Evolutionary conservation across 2,113 vertebrate genomes (phyloP).

Genomic region (Panthera uncia): DNA sequence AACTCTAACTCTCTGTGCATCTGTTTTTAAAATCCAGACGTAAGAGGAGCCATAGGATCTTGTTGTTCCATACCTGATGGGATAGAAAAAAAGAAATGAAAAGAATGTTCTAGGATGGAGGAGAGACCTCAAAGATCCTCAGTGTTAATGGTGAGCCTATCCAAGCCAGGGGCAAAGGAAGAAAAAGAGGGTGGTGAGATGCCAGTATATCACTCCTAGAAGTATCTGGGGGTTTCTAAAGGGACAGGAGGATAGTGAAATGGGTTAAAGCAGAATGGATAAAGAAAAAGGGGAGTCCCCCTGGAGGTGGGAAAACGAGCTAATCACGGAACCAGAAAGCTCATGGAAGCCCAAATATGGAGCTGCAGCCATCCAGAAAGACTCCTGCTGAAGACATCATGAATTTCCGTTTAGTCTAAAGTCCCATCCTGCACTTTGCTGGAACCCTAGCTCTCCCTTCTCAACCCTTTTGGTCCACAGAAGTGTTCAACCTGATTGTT

Average conservation of each 20-base stretch:
- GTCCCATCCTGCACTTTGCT: not conserved
- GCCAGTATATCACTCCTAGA: rapidly evolving
- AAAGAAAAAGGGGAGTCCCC: not conserved
- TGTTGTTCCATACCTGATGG: not conserved
- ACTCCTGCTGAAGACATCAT: too few relatives aligned
- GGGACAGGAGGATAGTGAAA: not conserved
- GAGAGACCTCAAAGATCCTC: not conserved
- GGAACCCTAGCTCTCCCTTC: not conserved
- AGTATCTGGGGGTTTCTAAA: not conserved
- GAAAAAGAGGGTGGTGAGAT: too few relatives aligned
- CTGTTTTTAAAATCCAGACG: not conserved
- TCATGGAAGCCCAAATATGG: not conserved
- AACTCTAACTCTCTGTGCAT: not conserved
- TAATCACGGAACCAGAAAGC: not conserved
- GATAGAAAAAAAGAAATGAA: not conserved
- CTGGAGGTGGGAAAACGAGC: not conserved
- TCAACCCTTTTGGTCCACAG: not conserved
- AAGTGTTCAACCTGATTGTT: not conserved
- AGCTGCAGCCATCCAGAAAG: not conserved
- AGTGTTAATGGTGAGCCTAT: not conserved
- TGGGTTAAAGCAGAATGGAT: not conserved
- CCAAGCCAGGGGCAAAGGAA: not conserved
- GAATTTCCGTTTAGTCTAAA: not conserved
- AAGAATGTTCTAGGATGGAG: not conserved
- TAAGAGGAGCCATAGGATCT: not conserved